Evolutionary conservation across 2,797 vertebrate species (phyloP).

Genomic region (Falco concolor): DNA sequence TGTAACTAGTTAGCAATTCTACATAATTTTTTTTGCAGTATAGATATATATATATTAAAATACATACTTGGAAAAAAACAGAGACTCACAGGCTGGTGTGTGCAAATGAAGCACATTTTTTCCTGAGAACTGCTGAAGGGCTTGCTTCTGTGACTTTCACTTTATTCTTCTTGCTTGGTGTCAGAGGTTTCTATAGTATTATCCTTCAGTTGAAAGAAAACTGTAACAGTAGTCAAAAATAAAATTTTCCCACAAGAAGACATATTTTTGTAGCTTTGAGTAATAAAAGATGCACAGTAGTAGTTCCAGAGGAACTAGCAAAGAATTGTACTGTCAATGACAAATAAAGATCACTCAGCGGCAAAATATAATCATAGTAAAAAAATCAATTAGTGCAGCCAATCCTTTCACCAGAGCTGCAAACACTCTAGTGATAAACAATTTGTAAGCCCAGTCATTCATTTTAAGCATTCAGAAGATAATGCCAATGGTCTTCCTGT

Average conservation of each 20-base stretch:
- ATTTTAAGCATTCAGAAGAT: neutral
- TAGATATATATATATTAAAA: neutral
- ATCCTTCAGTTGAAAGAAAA: neutral
- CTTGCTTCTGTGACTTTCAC: neutral
- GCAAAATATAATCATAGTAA: neutral
- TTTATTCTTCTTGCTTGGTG: neutral
- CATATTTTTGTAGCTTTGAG: neutral
- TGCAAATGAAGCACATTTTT: neutral
- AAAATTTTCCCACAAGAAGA: neutral
- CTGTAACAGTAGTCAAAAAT: neutral
- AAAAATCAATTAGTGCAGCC: neutral
- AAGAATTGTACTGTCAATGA: neutral
- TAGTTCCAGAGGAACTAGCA: neutral
- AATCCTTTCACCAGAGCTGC: neutral
- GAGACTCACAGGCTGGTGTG: neutral
- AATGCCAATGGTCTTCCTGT: neutral
- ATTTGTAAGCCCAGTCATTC: neutral
- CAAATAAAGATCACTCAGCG: neutral
- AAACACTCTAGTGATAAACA: neutral
- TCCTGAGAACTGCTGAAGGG: neutral
- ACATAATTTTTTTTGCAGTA: neutral
- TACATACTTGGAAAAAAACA: neutral
- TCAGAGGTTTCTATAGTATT: neutral
- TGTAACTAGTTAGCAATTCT: neutral
- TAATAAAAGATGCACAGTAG: neutral